Percentiles rank a stretch among this genome's conserved stretches.
These are phyloP conservation scores for Neosilurus mollespiculum DNA, from an alignment of 2,797 vertebrate species.

Conservation along the genomic window DNA sequence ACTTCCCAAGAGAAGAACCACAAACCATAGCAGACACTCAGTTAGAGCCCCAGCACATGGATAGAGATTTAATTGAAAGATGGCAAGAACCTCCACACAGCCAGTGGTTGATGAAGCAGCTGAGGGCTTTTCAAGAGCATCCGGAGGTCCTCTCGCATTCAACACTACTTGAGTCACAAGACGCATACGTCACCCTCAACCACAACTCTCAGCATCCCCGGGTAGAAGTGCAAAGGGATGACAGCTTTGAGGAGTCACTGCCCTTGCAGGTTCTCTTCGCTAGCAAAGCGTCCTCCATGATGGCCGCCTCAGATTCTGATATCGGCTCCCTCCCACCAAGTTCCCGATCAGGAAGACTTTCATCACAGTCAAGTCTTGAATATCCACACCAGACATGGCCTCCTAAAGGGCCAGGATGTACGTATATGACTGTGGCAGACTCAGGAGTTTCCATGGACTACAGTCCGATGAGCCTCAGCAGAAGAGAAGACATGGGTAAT, in stretches of 20 bases:
- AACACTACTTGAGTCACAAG: slow-evolving; percentile 71
- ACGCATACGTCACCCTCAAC: slow-evolving; percentile 76
- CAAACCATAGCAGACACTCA: slow-evolving; percentile 22
- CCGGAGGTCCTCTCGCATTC: slow-evolving; percentile 57
- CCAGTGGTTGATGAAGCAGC: slow-evolving; percentile 68
- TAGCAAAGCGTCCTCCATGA: slow-evolving; percentile 55
- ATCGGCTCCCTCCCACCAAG: slow-evolving; percentile 66
- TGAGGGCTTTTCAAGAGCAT: slow-evolving; percentile 61
- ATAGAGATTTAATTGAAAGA: slow-evolving; percentile 37
- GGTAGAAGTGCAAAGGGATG: slow-evolving; percentile 45
- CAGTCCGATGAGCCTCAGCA: slow-evolving; percentile 72
- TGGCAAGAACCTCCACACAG: slow-evolving; percentile 55
- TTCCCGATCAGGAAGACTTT: slow-evolving; percentile 65
- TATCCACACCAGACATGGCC: slow-evolving; percentile 69
- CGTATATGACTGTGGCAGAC: slow-evolving; percentile 82
- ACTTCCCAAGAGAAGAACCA: slow-evolving; percentile 42
- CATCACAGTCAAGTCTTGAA: slow-evolving; percentile 76
- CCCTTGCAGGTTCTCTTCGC: slow-evolving; percentile 70
- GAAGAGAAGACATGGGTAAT: slow-evolving; percentile 63
- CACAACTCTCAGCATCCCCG: slow-evolving; percentile 50
- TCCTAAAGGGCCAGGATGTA: slow-evolving; percentile 71
- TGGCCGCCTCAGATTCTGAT: slow-evolving; percentile 68
- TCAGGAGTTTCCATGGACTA: slow-evolving; percentile 85
- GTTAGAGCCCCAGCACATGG: slow-evolving; percentile 10
- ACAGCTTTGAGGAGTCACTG: slow-evolving; percentile 63